Conservation (phyloP, 2,797 vertebrate species). For the Chromobotia macracanthus region DNA sequence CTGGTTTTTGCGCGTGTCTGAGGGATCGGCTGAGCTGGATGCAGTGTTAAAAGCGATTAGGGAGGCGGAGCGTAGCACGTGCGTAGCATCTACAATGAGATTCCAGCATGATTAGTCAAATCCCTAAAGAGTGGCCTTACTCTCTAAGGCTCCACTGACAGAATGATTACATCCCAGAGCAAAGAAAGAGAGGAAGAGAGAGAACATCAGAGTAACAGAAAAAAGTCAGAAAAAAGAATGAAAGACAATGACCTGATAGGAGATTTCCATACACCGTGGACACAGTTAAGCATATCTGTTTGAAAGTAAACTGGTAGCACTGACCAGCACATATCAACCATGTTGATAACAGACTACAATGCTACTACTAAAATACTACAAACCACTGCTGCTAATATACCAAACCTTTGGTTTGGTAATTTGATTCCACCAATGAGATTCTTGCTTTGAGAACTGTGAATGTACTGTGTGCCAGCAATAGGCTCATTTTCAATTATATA, state of each 20-base stretch:
- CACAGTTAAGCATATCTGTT: background rate
- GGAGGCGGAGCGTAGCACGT: constrained; percentile 62
- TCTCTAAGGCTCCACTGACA: constrained; percentile 41
- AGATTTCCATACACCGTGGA: constrained; percentile 11
- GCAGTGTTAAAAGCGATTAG: constrained; percentile 66
- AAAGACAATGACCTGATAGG: constrained; percentile 31
- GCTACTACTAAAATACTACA: background rate
- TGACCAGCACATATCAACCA: constrained; percentile 26
- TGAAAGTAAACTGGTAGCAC: background rate
- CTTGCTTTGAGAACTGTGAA: background rate
- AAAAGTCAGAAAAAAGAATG: constrained; percentile 1
- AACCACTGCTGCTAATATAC: background rate
- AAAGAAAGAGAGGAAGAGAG: too few species aligned
- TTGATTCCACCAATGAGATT: background rate
- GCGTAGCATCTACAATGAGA: constrained; percentile 59
- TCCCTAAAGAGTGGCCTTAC: constrained; percentile 49
- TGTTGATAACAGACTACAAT: background rate
- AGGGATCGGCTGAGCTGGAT: constrained; percentile 46
- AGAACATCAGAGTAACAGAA: background rate
- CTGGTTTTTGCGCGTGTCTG: constrained; percentile 39
- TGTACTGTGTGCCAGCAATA: too few species aligned
- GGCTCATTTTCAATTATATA: too few species aligned
- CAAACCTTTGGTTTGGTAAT: too few species aligned
- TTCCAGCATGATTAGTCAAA: constrained; percentile 52
- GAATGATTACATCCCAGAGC: constrained; percentile 54